Percentiles rank a stretch among this genome's conserved stretches.
Conservation (phyloP, 1,140 invertebrate genomes). For the Anastrepha ludens region DNA sequence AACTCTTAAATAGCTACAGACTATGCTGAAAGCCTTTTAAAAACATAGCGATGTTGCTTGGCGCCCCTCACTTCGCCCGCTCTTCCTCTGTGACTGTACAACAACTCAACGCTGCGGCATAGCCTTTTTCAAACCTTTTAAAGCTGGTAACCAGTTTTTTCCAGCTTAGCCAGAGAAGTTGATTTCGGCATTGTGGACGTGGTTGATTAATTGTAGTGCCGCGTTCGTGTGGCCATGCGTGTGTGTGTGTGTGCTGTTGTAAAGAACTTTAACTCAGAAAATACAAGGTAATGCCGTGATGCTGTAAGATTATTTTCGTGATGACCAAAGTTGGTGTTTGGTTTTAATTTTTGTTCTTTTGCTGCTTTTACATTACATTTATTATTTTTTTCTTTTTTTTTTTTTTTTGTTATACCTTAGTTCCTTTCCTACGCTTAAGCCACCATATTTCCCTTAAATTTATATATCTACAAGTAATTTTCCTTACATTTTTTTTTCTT, state of each 20-base stretch:
- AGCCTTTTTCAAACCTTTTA: constrained; percentile 45
- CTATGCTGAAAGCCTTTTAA: neutral
- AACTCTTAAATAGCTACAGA: neutral
- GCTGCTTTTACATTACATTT: neutral
- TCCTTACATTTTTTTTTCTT: neutral
- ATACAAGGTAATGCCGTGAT: neutral
- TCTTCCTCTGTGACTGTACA: neutral
- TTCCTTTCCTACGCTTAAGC: constrained; percentile 10
- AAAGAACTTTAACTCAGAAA: constrained; percentile 11
- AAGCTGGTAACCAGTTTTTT: constrained; percentile 45
- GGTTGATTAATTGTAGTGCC: constrained; percentile 30
- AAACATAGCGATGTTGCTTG: neutral
- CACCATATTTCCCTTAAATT: constrained; percentile 2
- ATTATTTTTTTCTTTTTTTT: neutral
- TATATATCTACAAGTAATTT: neutral
- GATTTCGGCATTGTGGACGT: constrained; percentile 42
- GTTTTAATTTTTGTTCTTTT: neutral
- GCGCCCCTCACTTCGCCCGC: neutral
- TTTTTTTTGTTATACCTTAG: neutral
- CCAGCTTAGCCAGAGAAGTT: neutral
- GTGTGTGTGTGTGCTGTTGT: neutral
- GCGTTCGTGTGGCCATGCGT: neutral
- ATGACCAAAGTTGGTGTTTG: constrained; percentile 5
- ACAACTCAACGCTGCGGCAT: constrained; percentile 23
- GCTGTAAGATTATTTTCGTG: constrained; percentile 45